Evolutionary conservation across 2,888 invertebrate species (phyloP), one percentile per base, ranked within the genome.

Genomic region (Neria commutata): DNA sequence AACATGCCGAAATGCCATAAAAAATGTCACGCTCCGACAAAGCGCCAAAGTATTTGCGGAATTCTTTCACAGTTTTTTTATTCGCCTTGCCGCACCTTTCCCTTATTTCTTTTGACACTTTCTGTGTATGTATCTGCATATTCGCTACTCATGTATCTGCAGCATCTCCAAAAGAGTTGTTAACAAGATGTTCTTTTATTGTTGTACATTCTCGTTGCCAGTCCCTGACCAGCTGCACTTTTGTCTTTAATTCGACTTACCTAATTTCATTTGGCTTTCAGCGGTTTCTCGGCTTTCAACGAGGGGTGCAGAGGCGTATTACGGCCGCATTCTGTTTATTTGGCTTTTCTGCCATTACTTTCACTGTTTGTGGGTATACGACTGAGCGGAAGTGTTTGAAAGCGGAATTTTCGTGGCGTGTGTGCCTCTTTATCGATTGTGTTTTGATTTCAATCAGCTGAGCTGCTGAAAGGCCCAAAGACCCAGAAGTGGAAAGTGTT

Each of bases 321-420:
- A 14, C 37, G 16, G 19, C 21, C 19, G 37, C 57, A 58, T 62
- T 65, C 1, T 47, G 56, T 61, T 60, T 63, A 59, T 29, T 45
- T 61, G 55, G 49, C 54, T 55, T 49, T 60, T 57, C 47, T 58
- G 51, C 47, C 26, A 51, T 50, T 60, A 65, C 65, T 63, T 54
- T 56, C 57, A 59, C 58, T 65, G 65, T 63, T 56, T 56, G 17
- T 21, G n/a, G n/a, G n/a, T n/a, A n/a, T n/a, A 46, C 60, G 55
- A 48, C 45, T n/a, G n/a, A n/a, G n/a, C n/a, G 50, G 21, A 55
- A 60, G 37, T n/a, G n/a, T 37, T 37, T 37, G 8, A 11, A 14
- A 11, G 29, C 5, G 6, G 29, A 5, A 5, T 29, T 29, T 29
- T 29, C 11, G 11, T 29, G 5, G 29, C 29, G 11, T 29, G 29